Conservation (phyloP, 2,113 vertebrate species). For the Dolichotis patagonum region DNA sequence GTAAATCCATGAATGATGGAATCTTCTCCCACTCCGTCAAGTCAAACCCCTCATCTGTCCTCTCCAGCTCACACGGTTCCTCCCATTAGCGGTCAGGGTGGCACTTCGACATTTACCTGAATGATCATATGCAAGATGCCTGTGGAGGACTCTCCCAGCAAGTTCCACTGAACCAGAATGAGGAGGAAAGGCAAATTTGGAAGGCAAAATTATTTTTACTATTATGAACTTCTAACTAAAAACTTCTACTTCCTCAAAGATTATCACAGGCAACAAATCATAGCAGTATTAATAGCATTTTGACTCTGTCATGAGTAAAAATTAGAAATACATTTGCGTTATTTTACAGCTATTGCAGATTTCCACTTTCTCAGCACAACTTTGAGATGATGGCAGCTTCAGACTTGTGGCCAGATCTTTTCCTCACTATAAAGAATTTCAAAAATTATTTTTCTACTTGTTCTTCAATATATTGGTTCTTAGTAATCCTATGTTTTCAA, state of each 20-base stretch:
- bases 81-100: fast-evolving
- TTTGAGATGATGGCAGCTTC: neutral
- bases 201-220: neutral
- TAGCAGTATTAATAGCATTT: neutral
- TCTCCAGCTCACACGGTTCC: neutral
- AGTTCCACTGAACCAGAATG: neutral
- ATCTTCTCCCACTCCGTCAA: too few relatives aligned
- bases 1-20: neutral
- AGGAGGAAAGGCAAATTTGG: neutral
- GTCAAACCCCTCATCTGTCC: neutral
- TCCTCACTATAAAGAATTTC: neutral
- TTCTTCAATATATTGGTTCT: neutral
- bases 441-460: neutral
- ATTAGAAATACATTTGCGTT: neutral
- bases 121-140: neutral
- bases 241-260: neutral
- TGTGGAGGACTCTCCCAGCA: neutral
- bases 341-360: neutral
- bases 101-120: neutral
- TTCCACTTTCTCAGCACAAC: neutral
- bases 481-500: neutral
- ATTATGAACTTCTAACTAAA: neutral
- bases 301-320: neutral
- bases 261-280: neutral
- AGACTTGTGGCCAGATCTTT: neutral